Conservation (phyloP, 2,797 vertebrate genomes). For the Hydrophis major region DNA sequence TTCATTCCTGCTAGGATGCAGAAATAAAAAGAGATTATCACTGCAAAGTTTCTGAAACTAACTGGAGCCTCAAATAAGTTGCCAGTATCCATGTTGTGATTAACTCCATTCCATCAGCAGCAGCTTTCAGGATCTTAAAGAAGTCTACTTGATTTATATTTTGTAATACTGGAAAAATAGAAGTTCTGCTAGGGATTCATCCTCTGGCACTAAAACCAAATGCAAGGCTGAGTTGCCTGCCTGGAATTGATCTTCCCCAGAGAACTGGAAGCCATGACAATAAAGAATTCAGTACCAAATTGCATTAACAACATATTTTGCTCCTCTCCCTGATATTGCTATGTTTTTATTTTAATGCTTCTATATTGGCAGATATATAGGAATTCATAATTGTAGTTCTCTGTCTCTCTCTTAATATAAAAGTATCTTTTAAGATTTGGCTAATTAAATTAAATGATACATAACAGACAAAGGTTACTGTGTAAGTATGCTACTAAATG, state of each 20-base stretch:
- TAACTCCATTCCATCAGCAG: background rate
- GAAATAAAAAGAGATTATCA: background rate
- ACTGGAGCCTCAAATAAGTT: background rate
- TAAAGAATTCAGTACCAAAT: background rate
- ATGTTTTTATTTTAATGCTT: background rate
- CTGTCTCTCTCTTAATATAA: background rate
- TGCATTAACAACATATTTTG: background rate
- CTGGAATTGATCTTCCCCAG: background rate
- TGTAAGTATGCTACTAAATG: background rate
- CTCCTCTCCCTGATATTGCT: background rate
- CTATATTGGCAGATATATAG: background rate
- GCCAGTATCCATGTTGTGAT: background rate
- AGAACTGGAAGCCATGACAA: background rate
- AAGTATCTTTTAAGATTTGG: background rate
- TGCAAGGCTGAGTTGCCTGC: background rate
- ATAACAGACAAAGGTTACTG: background rate
- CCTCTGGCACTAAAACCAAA: background rate
- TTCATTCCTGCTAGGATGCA: background rate
- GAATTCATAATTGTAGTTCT: background rate
- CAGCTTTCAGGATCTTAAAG: background rate
- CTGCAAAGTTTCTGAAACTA: background rate
- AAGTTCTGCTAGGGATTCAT: background rate
- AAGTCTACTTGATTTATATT: background rate
- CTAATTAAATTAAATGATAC: background rate
- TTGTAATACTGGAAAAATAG: background rate